Base-by-base conservation (phyloP, 1,140 invertebrate genomes). In the Papilio polyxenes region DNA sequence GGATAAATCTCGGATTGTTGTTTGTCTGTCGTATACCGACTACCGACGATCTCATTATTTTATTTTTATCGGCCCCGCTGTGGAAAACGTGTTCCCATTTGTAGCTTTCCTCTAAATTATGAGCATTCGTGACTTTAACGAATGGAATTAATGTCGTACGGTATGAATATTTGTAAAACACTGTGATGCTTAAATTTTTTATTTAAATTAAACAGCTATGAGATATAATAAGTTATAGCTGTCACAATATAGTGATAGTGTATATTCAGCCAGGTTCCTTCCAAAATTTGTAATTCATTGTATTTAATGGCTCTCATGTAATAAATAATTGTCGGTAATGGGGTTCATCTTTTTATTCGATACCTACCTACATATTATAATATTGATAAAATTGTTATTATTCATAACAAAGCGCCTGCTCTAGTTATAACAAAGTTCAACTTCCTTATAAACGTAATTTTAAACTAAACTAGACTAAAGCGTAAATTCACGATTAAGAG, bases 11-110 rank as follows among this genome's bases (percentile, higher is more conserved):
- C 8, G 20, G 11, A 76, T 76, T 77, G 49, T 77, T 56, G 40
- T 74, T 48, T 77, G 74, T 49, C 37, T 44, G 37, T 75, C 23
- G 23, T 10, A 40, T 10, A 72, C 49, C 49, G 15, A 40, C 31
- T 75, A 75, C 37, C 72, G 44, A 17, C 17, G 17, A 51, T 77
- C 75, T 77, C 75, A 77, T 77, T 56, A 53, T 77, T 77, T 77
- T 77, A 77, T 77, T 77, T 77, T 77, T 75, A 75, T 51, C 75
- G 20, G 23, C 20, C 23, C 49, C 49, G 48, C n/a, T 53, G 48
- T 49, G 20, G 75, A 77, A 49, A 20, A 75, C 23, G 48, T 77
- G 75, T 77, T n/a, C 75, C 13, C 75, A 77, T 77, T 77, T 77
- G 75, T 77, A 77, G 20, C 48, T 20, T 44, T 20, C 17, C 49